Evolutionary conservation across 2,888 invertebrate species (phyloP), one percentile per base, ranked within the genome.

Genomic region (Aphodius sticticus): DNA sequence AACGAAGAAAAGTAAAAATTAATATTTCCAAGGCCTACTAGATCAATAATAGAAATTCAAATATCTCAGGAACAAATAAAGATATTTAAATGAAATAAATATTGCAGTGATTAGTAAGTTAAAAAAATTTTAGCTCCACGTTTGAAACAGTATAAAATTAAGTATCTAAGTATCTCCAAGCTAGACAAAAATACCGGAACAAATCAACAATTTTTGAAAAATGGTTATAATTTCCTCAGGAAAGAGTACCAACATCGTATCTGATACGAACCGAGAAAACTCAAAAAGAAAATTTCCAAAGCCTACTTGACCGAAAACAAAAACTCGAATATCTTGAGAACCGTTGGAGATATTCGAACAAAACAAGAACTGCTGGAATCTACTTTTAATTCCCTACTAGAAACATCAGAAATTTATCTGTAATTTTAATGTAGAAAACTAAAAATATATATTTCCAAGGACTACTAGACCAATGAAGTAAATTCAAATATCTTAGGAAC

Each of bases 1-100:
- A 38, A 76, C 6, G 16, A 38, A 36, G 36, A 69, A 37, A 37
- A 69, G 53, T 75, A 37, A 9, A 75, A 75, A 38, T 35, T n/a
- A 15, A 26, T 26, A 71, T 26, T 71, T 71, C 16, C 15, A 70
- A 16, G 26, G 15, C 16, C 2, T 37, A 37, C 14, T 6, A 37
- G 76, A 15, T n/a, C 6, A 26, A 26, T 26, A 26, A 26, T 2
- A 26, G 3, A 26, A 26, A 26, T 26, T 26, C 26, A 26, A 1
- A 26, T 26, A 26, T 26, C 26, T 26, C 26, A 26, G 26, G 26
- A 26, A 26, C 26, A 1, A 3, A 26, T 26, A 26, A 3, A 3
- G 26, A 26, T 26, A 26, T 26, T 26, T 26, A 26, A 26, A 26
- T 26, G 3, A 26, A 26, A 26, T 26, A 26, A 26, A 26, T 2